Evolutionary conservation across 2,113 vertebrate species (phyloP).

Genomic region (Gavia stellata): DNA sequence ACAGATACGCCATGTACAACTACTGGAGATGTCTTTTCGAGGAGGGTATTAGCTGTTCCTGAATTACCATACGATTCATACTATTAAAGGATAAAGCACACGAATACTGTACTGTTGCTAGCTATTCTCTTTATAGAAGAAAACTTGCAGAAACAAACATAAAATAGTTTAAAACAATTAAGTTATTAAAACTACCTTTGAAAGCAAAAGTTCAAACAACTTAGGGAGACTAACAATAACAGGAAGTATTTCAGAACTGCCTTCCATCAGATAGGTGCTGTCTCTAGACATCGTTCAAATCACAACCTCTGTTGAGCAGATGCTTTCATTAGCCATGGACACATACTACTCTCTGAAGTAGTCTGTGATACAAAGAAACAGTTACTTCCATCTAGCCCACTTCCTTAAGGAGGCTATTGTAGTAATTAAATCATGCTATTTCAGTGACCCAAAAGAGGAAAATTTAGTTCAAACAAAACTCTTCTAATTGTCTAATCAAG

Average conservation of each 20-base stretch:
- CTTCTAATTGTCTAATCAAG: background rate
- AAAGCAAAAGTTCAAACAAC: background rate
- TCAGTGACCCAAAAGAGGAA: background rate
- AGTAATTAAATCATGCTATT: background rate
- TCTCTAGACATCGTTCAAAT: background rate
- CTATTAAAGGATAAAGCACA: background rate
- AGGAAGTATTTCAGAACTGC: background rate
- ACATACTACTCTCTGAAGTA: background rate
- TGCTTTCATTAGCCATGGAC: background rate
- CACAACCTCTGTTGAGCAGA: background rate
- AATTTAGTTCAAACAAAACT: background rate
- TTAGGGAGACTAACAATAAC: background rate
- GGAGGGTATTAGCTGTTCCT: background rate
- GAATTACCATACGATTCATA: background rate
- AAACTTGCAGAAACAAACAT: background rate
- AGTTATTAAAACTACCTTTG: background rate
- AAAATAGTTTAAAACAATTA: background rate
- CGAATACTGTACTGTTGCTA: background rate
- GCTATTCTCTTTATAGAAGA: background rate
- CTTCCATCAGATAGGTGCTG: background rate
- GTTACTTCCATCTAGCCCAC: background rate
- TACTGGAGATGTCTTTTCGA: background rate
- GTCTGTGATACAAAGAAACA: background rate
- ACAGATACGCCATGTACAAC: background rate
- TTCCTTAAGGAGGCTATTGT: background rate